Evolutionary conservation across 2,888 invertebrate species (phyloP).

Genomic region (Eulithis prunata): DNA sequence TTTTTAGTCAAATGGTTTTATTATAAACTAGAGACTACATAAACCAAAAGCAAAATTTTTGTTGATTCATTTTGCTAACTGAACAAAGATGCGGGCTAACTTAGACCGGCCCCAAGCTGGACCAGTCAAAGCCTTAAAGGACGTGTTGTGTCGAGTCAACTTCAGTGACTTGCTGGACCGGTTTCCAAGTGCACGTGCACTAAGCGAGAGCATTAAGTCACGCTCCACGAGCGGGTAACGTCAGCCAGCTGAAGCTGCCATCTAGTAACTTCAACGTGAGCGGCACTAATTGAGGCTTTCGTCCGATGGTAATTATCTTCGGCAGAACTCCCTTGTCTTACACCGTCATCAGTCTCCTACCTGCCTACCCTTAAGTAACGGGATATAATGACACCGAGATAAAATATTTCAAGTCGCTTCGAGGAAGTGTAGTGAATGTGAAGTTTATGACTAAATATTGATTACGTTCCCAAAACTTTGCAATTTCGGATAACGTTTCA

Average conservation of each 20-base stretch:
- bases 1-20: too few relatives aligned
- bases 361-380: conserved; percentile 49
- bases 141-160: conserved; percentile 20
- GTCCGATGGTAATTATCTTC: conserved; percentile 50
- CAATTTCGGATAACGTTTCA: conserved; percentile 15
- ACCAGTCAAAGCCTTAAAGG: conserved; percentile 24
- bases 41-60: background rate
- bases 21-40: too few relatives aligned
- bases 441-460: conserved; percentile 33
- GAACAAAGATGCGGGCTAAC: background rate
- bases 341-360: conserved; percentile 42
- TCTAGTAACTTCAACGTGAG: conserved; percentile 49
- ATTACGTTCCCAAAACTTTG: conserved; percentile 15
- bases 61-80: background rate
- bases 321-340: conserved; percentile 45
- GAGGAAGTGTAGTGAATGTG: conserved; percentile 36
- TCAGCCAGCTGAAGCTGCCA: conserved; percentile 28
- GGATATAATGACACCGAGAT: conserved; percentile 51
- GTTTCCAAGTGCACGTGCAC: conserved; percentile 56
- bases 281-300: conserved; percentile 55
- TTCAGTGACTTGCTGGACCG: conserved; percentile 46
- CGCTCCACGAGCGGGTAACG: conserved; percentile 36
- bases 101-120: conserved; percentile 9
- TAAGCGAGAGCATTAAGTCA: conserved; percentile 42
- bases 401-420: conserved; percentile 41